Evolutionary conservation across 2,797 vertebrate genomes (phyloP).

Genomic region (Chelonia mydas): DNA sequence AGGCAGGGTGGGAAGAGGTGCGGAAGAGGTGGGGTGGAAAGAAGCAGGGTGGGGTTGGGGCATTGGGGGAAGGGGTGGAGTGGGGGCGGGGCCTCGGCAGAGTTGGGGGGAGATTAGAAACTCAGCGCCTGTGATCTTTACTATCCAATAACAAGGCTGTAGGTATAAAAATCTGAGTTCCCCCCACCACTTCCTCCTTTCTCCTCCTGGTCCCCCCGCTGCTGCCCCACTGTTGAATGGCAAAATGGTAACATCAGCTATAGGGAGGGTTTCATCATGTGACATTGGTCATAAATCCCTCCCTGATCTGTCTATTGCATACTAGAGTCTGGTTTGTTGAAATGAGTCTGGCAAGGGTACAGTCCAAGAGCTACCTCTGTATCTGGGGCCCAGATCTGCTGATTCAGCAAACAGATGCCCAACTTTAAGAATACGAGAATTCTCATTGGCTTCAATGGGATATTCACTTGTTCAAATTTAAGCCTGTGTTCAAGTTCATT

Average conservation of each 20-base stretch:
- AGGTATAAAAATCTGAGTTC: neutral
- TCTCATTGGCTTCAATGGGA: rapidly evolving
- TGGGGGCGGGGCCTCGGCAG: no score
- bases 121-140: neutral
- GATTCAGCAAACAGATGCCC: neutral
- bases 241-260: neutral
- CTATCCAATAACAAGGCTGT: neutral
- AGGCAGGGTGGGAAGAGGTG: no score
- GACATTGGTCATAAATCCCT: neutral
- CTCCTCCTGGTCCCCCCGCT: neutral
- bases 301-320: neutral
- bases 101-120: no score
- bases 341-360: neutral
- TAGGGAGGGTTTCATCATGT: neutral
- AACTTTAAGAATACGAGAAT: neutral
- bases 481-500: rapidly evolving
- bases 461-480: neutral
- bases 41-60: no score
- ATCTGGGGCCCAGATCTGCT: rapidly evolving
- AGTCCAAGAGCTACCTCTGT: rapidly evolving
- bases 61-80: no score
- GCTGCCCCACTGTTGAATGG: neutral
- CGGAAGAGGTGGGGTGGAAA: no score
- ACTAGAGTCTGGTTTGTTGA: neutral
- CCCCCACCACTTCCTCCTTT: no score